Conservation (phyloP, 2,113 vertebrate genomes). For the Mobula birostris region DNA sequence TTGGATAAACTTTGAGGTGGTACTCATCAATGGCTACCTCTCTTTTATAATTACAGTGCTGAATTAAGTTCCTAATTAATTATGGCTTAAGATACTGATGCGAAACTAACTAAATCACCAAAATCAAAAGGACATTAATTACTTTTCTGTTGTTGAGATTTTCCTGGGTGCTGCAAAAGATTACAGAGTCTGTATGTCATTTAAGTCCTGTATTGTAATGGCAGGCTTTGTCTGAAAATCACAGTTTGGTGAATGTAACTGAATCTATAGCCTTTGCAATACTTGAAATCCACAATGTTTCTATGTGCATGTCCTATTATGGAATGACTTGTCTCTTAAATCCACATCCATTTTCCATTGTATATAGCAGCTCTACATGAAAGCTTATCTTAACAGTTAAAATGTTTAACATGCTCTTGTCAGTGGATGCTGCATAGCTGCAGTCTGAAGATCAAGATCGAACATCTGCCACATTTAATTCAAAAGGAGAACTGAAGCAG, state of each 20-base stretch:
- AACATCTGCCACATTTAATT: background rate
- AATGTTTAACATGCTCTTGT: background rate
- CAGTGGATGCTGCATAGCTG: background rate
- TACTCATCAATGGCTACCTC: background rate
- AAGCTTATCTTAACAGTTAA: background rate
- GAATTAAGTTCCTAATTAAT: background rate
- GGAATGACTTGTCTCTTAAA: too few species aligned
- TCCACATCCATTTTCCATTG: too few species aligned
- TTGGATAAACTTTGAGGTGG: too few species aligned
- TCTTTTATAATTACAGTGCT: background rate
- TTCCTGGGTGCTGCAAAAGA: background rate
- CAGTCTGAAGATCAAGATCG: too few species aligned
- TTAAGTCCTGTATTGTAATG: background rate
- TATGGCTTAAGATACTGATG: background rate
- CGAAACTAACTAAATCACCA: background rate
- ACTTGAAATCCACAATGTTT: background rate
- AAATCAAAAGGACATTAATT: background rate
- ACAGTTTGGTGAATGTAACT: background rate
- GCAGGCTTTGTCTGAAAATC: background rate
- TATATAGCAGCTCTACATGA: background rate
- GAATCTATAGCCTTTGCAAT: background rate
- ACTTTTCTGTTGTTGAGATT: background rate
- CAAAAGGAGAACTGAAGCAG: background rate
- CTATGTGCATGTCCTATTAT: background rate
- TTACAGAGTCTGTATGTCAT: background rate